Conservation (phyloP, 2,888 invertebrate genomes). For the Sinodicranocentrus sp. region DNA sequence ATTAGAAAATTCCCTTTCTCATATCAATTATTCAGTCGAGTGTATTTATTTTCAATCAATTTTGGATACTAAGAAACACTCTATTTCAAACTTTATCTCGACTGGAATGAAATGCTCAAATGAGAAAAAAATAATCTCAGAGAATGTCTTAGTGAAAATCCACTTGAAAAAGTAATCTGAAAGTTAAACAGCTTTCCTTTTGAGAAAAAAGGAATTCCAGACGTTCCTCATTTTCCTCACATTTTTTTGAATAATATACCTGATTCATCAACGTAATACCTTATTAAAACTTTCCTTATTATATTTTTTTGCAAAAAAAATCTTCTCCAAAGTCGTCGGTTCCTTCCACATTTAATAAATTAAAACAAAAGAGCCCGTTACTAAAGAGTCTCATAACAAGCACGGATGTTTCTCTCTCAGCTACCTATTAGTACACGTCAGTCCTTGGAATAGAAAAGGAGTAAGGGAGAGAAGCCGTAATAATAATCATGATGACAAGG, state of each 20-base stretch:
- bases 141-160: background rate
- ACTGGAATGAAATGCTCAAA: background rate
- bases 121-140: background rate
- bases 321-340: slow-evolving; percentile 33
- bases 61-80: too few species aligned
- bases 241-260: slow-evolving; percentile 42
- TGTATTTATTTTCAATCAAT: background rate
- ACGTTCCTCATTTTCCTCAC: slow-evolving; percentile 43
- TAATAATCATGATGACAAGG: slow-evolving; percentile 71
- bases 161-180: too few species aligned
- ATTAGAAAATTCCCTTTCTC: background rate
- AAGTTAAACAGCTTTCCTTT: too few species aligned
- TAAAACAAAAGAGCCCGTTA: slow-evolving; percentile 66
- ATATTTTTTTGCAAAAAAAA: slow-evolving; percentile 43
- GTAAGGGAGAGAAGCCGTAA: slow-evolving; percentile 57
- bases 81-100: too few species aligned
- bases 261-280: slow-evolving; percentile 13
- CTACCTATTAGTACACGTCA: slow-evolving; percentile 63
- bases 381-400: slow-evolving; percentile 27
- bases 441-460: slow-evolving; percentile 37
- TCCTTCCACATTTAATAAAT: slow-evolving; percentile 63
- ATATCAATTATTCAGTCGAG: background rate
- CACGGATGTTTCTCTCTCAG: slow-evolving; percentile 30
- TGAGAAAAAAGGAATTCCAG: slow-evolving; percentile 43
- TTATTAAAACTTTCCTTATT: slow-evolving; percentile 42